Percentiles rank a stretch among this genome's conserved stretches.
Conservation (phyloP, 2,113 vertebrate species). For the Apteryx owenii region DNA sequence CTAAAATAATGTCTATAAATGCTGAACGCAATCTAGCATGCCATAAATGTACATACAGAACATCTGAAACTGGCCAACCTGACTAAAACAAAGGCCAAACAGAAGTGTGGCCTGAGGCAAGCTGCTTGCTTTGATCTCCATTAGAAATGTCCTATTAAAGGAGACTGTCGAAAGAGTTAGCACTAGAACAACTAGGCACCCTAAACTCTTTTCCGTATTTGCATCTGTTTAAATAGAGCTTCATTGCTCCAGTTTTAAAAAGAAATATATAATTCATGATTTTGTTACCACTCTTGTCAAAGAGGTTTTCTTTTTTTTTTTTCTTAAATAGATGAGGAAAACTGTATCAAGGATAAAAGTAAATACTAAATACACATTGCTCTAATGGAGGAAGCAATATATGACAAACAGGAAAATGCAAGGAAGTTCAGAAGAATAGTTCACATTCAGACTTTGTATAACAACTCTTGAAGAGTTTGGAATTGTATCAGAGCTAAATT, state of each 20-base stretch:
- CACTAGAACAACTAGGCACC: not conserved
- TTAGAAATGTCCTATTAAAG: not conserved
- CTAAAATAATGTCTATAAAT: slow-evolving; percentile 17
- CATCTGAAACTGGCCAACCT: not conserved
- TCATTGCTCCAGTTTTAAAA: not conserved
- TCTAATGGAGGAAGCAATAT: not conserved
- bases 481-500: not conserved
- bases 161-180: not conserved
- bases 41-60: not conserved
- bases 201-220: not conserved
- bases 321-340: not conserved
- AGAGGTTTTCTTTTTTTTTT: not conserved
- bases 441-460: not conserved
- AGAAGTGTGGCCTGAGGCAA: not conserved
- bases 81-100: slow-evolving; percentile 8
- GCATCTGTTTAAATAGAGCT: not conserved
- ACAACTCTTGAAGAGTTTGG: not conserved
- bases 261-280: not conserved
- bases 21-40: not conserved
- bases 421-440: not conserved
- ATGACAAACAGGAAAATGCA: not conserved
- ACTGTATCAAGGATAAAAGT: not conserved
- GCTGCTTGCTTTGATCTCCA: slow-evolving; percentile 1
- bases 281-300: not conserved
- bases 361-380: not conserved